Evolutionary conservation across 2,888 invertebrate species (phyloP), one percentile per base, ranked within the genome.

Genomic region (Xestia xanthographa): DNA sequence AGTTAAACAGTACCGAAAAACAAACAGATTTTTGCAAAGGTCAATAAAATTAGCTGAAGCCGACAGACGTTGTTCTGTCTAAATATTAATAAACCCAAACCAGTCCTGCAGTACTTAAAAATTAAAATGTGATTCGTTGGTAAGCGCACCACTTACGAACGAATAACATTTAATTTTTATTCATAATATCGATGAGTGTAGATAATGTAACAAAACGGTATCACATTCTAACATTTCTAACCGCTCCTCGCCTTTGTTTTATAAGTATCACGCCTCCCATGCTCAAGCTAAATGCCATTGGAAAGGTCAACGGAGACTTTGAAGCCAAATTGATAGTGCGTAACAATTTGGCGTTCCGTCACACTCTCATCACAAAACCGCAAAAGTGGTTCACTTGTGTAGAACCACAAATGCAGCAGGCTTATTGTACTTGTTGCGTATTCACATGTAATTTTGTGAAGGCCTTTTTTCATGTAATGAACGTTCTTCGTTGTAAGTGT

Each of bases 401-500:
- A 22, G 48, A 48, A 41, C 29, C 77, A 68, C 34, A 82, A 71
- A 38, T 34, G 38, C 43, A 60, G 20, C 4, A 63, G 41, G 41
- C 65, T 38, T 74, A 50, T 65, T 69, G 56, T 65, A 41, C 50
- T 56, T 50, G 58, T 85, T 82, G 58, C 77, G 66, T 65, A 75
- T 20, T 29, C n/a, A 50, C 53, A 34, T 60, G 53, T 85, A 34
- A 70, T 71, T 70, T 53, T 5, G n/a, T 48, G 62, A 62, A 79
- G 79, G 48, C 26, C 26, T 65, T 80, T 81, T 82, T 85, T 71
- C 85, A 43, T 63, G 6, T 72, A 48, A 72, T 72, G 56, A 79
- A 17, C 45, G 75, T 65, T 75, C 45, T 70, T 58, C 41, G 45
- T 41, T 80, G 70, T 60, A 60, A 84, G 80, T 80, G 45, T 53